Evolutionary conservation across 2,113 vertebrate genomes (phyloP).

Genomic region (Odocoileus virginianus): DNA sequence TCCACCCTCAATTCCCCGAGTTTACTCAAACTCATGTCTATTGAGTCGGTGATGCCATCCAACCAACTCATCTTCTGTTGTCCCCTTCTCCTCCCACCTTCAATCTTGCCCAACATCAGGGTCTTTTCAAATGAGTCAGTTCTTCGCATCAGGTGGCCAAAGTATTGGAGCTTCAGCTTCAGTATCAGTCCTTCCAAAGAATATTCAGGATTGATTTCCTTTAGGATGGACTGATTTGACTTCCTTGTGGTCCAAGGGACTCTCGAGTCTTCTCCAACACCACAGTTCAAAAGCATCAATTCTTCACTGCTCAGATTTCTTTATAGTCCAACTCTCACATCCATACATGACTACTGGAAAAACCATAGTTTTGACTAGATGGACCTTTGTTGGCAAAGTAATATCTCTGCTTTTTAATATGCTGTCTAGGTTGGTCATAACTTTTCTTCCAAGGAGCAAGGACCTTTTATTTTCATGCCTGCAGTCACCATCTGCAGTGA

Average conservation of each 20-base stretch:
- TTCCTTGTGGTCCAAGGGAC: background rate
- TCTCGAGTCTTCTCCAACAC: background rate
- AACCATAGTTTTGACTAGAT: background rate
- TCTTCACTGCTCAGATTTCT: accelerated
- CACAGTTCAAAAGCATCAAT: background rate
- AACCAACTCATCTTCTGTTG: background rate
- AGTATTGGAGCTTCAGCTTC: background rate
- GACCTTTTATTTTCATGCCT: background rate
- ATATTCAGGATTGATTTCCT: accelerated
- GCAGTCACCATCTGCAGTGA: background rate
- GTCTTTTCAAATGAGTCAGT: background rate
- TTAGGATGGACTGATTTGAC: background rate
- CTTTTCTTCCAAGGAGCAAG: background rate
- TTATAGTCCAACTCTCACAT: background rate
- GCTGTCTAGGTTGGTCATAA: background rate
- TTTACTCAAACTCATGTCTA: background rate
- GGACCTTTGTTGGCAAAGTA: background rate
- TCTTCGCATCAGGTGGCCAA: background rate
- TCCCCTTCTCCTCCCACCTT: background rate
- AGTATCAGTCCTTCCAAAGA: background rate
- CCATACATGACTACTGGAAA: background rate
- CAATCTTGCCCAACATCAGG: background rate
- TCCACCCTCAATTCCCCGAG: background rate
- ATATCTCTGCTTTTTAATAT: background rate
- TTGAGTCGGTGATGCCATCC: background rate